A percentile compares a stretch with the other conserved stretches of the same genome.
Evolutionary conservation across 2,888 invertebrate species (phyloP).

Genomic region (Noctua comes): DNA sequence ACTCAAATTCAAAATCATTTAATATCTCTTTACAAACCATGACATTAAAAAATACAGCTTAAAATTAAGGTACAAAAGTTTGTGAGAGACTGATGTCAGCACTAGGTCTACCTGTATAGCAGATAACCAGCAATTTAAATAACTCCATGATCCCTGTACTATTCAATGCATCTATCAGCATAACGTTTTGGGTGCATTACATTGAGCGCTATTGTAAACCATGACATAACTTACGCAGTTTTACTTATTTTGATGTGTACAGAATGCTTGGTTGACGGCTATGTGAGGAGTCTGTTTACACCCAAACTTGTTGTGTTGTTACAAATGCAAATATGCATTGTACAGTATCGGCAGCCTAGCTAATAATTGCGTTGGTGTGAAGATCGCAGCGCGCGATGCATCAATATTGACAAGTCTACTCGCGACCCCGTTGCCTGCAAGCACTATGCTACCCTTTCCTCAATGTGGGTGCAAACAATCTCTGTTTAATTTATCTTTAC

Average conservation of each 20-base stretch:
- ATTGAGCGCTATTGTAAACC: background rate
- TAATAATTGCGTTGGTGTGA: background rate
- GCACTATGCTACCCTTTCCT: background rate
- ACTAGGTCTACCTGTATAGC: too few species aligned
- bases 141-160: background rate
- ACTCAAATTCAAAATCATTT: too few species aligned
- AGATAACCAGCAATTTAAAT: too few species aligned
- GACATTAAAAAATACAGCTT: too few species aligned
- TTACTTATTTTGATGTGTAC: background rate
- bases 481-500: background rate
- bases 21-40: too few species aligned
- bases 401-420: slow-evolving; percentile 8
- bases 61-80: too few species aligned
- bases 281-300: too few species aligned
- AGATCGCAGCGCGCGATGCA: background rate
- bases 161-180: background rate
- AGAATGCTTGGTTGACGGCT: background rate
- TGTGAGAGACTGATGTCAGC: too few species aligned
- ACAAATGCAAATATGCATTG: background rate
- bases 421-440: background rate
- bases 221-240: background rate
- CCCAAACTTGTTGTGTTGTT: background rate
- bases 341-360: background rate
- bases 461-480: background rate
- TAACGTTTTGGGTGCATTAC: background rate